Evolutionary conservation across 2,113 vertebrate genomes (phyloP), one percentile per base, ranked within the genome.

Genomic region (Ancistrus triradiatus): DNA sequence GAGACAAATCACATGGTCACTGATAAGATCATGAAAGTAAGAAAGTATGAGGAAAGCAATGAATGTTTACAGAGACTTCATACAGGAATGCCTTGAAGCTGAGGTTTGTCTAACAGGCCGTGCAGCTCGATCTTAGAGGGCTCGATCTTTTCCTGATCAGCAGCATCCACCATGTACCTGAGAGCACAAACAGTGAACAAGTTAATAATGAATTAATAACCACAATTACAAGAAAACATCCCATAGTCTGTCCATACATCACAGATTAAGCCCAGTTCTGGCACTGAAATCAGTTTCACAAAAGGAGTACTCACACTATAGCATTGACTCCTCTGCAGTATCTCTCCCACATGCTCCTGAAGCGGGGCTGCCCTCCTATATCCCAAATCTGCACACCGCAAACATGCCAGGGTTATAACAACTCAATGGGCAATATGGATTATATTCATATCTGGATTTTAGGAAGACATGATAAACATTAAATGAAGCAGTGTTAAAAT

Each of bases 331-430:
- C 96, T 81, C 96, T 79, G 80, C 96, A 99, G 65, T 99, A 98
- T 38, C 95, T 90, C 66, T 98, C 96, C 96, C 96, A 99, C 96
- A 99, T 99, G 87, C 95, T 99, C 77, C 96, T 90, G 88, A 99
- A 99, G 53, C 96, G 91, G 13, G 96, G 95, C 61, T 99, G 96
- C 70, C 96, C 96, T 69, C 96, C 96, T 77, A 99, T 99, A 84
- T 99, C 96, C 96, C 96, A 99, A 59, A 99, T 98, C 96, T 99
- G 50, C 9, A 31, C 17, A 49, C 37, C 31, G 19, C 42, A 51
- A 46, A 18, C 4, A 44, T 42, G 7, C 7, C n/a, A 5, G 6
- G 1, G 2, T 51, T 24, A 2, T 25, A 35, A 55, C 9, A 33
- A 33, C 28, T 33, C 9, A 33, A 5, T 5, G 28, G 9, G 9